Evolutionary conservation across 2,888 invertebrate species (phyloP).

Genomic region (Gisinianus flammeolus): DNA sequence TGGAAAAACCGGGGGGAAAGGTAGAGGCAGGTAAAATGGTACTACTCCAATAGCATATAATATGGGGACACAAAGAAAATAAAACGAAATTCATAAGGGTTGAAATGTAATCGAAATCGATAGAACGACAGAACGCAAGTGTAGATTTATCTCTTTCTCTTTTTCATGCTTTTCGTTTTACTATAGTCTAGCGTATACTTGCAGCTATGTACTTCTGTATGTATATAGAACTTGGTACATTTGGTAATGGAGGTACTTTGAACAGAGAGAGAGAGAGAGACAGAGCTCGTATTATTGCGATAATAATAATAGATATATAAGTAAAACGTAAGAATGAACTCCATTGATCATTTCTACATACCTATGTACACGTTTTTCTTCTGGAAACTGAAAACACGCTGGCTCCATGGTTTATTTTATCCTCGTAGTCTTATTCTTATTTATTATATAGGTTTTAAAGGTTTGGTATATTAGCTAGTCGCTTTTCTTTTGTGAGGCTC

Average conservation of each 20-base stretch:
- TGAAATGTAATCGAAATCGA: constrained; percentile 32
- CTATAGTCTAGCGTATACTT: neutral
- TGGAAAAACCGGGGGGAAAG: neutral
- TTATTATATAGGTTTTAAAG: too few species aligned
- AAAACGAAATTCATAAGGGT: constrained; percentile 1
- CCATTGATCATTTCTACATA: neutral
- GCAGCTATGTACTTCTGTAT: neutral
- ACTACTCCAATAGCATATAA: neutral
- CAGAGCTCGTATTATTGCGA: too few species aligned
- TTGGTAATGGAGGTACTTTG: neutral
- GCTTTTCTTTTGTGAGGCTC: too few species aligned
- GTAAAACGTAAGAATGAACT: too few species aligned
- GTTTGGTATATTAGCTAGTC: too few species aligned
- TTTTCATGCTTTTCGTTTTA: neutral
- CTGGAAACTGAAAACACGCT: too few species aligned
- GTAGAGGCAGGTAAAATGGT: neutral
- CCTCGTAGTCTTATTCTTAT: too few species aligned
- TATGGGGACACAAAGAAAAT: neutral
- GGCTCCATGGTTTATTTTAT: too few species aligned
- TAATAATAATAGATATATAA: too few species aligned
- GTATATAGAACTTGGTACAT: neutral
- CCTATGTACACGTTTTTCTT: too few species aligned
- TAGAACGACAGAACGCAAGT: constrained; percentile 29
- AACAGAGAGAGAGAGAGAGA: too few species aligned
- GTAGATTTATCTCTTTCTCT: constrained; percentile 11